A percentile compares a stretch with the other conserved stretches of the same genome.
Conservation (phyloP, 1,140 invertebrate species). For the Hestina assimilis region DNA sequence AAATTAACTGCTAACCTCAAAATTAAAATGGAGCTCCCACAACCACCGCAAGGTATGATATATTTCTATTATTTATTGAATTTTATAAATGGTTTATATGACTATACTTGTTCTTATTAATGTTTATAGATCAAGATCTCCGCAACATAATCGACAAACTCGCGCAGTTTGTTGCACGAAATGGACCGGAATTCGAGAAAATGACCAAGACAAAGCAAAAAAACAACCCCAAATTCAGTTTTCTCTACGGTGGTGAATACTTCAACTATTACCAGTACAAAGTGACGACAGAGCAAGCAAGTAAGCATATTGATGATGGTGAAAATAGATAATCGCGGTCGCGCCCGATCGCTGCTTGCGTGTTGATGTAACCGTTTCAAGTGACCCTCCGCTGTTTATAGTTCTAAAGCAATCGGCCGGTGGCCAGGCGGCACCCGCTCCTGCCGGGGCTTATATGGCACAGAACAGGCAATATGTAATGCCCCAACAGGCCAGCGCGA, state of each 20-base stretch:
- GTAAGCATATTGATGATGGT: conserved; percentile 81
- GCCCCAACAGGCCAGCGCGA: conserved; percentile 74
- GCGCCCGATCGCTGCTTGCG: conserved; percentile 57
- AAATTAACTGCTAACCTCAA: conserved; percentile 27
- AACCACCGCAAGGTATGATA: conserved; percentile 58
- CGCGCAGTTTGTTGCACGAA: conserved; percentile 98
- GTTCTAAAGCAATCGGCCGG: conserved; percentile 78
- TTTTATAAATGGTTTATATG: neutral
- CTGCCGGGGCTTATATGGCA: conserved; percentile 74
- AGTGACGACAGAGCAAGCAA: conserved; percentile 93
- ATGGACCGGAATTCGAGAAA: conserved; percentile 98
- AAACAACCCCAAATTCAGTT: conserved; percentile 97
- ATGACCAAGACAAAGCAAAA: conserved; percentile 99
- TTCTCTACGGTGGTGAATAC: conserved; percentile 97
- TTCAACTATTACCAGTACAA: conserved; percentile 98
- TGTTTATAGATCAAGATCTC: conserved; percentile 88
- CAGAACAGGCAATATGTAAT: conserved; percentile 78
- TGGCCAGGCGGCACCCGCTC: conserved; percentile 69
- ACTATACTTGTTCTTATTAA: neutral
- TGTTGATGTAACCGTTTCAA: conserved; percentile 70
- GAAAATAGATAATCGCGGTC: conserved; percentile 58
- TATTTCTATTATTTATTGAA: neutral
- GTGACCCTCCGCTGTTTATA: conserved; percentile 78
- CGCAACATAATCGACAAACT: conserved; percentile 98
- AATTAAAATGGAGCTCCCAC: conserved; percentile 64